A percentile compares a stretch with the other conserved stretches of the same genome.
Evolutionary conservation across 2,888 invertebrate genomes (phyloP).

Genomic region (Cinara cedri): DNA sequence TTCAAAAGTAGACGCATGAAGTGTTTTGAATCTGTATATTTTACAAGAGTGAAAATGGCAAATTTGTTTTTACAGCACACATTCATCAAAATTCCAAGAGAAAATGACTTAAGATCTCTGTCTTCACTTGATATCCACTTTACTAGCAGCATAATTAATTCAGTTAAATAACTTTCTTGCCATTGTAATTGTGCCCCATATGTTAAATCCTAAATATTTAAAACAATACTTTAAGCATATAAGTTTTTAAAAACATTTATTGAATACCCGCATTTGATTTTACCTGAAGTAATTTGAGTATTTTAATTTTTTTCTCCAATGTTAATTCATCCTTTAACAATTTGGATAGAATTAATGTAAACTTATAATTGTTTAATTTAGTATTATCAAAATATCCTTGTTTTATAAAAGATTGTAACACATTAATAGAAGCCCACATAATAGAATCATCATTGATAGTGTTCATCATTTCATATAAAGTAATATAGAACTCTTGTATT

Average conservation of each 20-base stretch:
- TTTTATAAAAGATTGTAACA: constrained; percentile 29
- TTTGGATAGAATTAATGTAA: constrained; percentile 30
- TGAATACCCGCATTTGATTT: not conserved
- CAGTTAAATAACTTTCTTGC: constrained; percentile 35
- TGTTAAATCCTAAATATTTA: constrained; percentile 33
- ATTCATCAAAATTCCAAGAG: constrained; percentile 46
- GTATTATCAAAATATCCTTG: constrained; percentile 18
- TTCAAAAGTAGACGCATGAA: constrained; percentile 41
- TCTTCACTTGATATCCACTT: constrained; percentile 48
- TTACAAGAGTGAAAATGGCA: constrained; percentile 38
- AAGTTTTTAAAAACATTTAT: not conserved
- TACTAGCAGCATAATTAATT: constrained; percentile 32
- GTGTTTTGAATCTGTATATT: constrained; percentile 38
- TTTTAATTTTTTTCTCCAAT: constrained; percentile 44
- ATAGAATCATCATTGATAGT: constrained; percentile 32
- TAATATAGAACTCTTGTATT: constrained; percentile 34
- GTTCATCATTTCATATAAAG: constrained; percentile 44
- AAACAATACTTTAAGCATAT: not conserved
- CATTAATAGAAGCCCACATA: constrained; percentile 39
- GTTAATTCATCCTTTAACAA: constrained; percentile 37
- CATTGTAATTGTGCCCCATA: constrained; percentile 31
- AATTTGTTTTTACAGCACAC: constrained; percentile 48
- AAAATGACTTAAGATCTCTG: constrained; percentile 35
- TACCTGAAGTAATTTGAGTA: constrained; percentile 45
- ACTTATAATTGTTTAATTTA: constrained; percentile 16